Conservation (phyloP, 2,888 invertebrate species). For the Ptychoptera albimana region DNA sequence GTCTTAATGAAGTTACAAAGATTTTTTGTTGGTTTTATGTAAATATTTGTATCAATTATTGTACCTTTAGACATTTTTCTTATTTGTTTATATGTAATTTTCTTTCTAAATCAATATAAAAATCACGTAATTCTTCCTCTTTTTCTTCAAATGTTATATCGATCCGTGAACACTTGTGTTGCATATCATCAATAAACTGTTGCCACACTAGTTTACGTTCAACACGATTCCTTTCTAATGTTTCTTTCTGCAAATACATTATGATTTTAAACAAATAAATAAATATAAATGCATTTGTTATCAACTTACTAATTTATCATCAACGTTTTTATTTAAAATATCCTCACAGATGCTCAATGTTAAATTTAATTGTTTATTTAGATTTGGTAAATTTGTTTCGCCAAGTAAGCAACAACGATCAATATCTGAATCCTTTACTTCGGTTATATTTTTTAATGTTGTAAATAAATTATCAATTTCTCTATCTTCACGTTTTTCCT, state of each 20-base stretch:
- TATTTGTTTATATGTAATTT: slow-evolving; percentile 45
- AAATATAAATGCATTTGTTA: background rate
- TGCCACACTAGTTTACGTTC: slow-evolving; percentile 48
- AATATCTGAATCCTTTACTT: slow-evolving; percentile 58
- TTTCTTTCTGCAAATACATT: slow-evolving; percentile 28
- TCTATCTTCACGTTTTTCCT: slow-evolving; percentile 62
- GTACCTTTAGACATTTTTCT: slow-evolving; percentile 34
- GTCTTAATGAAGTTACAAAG: slow-evolving; percentile 38
- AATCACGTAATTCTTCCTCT: slow-evolving; percentile 56
- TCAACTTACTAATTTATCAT: slow-evolving; percentile 35
- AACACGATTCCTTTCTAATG: slow-evolving; percentile 33
- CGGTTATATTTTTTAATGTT: slow-evolving; percentile 58
- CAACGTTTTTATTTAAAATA: slow-evolving; percentile 42
- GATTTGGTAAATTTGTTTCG: slow-evolving; percentile 41
- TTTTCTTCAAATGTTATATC: slow-evolving; percentile 64
- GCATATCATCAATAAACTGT: slow-evolving; percentile 62
- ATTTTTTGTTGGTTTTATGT: slow-evolving; percentile 43
- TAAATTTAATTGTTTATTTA: slow-evolving; percentile 48
- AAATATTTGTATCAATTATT: slow-evolving; percentile 45
- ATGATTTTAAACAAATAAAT: slow-evolving; percentile 6
- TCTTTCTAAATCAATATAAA: slow-evolving; percentile 58
- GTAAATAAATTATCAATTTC: slow-evolving; percentile 67
- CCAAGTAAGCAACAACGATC: slow-evolving; percentile 47
- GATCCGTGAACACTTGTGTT: slow-evolving; percentile 55
- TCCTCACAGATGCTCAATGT: slow-evolving; percentile 44